These are phyloP conservation scores for Casuarius casuarius DNA, from an alignment of 2,113 vertebrate species.

Conservation along the genomic window DNA sequence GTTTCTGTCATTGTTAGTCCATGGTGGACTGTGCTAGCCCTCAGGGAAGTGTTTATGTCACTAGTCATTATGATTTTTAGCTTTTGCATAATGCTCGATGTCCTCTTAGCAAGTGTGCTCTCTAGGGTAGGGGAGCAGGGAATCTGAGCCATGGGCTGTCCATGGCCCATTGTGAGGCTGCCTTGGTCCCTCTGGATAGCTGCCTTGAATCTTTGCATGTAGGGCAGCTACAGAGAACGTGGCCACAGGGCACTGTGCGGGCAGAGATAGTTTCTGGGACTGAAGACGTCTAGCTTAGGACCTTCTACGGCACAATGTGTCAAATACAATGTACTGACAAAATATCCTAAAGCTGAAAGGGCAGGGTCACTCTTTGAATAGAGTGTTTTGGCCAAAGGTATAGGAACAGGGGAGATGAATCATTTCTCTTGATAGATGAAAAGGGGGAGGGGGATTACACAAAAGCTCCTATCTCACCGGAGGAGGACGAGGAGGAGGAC, in stretches of 20 bases:
- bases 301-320: background rate
- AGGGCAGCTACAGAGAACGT: background rate
- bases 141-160: background rate
- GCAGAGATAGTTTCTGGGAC: background rate
- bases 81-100: background rate
- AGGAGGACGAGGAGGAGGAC: background rate
- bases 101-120: background rate
- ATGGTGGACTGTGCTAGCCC: background rate
- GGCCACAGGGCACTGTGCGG: background rate
- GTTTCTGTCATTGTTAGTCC: background rate
- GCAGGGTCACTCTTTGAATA: background rate
- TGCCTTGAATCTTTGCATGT: background rate
- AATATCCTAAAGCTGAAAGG: background rate
- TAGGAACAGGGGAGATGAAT: background rate
- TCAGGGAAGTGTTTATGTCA: background rate
- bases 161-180: background rate
- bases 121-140: background rate
- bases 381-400: background rate
- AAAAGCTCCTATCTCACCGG: background rate
- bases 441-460: background rate
- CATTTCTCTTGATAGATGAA: background rate
- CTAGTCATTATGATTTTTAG: background rate
- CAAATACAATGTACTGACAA: background rate
- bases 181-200: background rate
- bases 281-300: background rate